A percentile compares a stretch with the other conserved stretches of the same genome.
Evolutionary conservation across 2,888 invertebrate genomes (phyloP).

Genomic region (Plebejus melissa): DNA sequence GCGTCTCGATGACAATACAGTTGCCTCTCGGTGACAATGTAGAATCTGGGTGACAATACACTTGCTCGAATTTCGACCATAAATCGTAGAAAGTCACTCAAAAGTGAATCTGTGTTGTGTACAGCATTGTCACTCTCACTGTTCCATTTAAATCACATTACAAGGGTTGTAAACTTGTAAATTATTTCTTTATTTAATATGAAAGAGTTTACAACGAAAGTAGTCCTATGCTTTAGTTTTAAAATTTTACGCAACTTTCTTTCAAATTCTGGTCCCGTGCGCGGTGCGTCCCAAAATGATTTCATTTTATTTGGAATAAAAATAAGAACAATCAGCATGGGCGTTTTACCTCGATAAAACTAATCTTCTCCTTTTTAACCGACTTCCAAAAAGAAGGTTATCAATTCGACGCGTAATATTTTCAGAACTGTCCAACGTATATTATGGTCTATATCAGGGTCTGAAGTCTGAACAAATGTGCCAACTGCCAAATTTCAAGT

Average conservation of each 20-base stretch:
- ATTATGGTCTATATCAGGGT: too few species aligned
- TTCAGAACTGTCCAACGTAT: too few species aligned
- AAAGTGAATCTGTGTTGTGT: constrained; percentile 17
- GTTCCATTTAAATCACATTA: not conserved
- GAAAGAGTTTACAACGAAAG: constrained; percentile 2
- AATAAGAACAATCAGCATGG: too few species aligned
- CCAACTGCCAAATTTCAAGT: too few species aligned
- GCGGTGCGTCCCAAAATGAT: too few species aligned
- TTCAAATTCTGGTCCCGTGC: not conserved
- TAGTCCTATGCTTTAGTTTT: not conserved
- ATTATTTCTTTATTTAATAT: not conserved
- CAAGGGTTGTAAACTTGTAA: not conserved
- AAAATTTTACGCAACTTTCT: not conserved
- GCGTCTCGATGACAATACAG: not conserved
- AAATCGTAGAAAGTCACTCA: not conserved
- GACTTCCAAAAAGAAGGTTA: too few species aligned
- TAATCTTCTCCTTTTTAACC: too few species aligned
- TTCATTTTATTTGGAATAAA: too few species aligned
- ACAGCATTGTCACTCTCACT: not conserved
- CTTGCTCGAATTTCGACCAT: not conserved
- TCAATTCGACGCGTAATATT: too few species aligned
- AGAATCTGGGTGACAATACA: not conserved
- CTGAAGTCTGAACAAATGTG: too few species aligned
- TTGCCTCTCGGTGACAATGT: not conserved
- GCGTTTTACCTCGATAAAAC: too few species aligned